phyloP scores from a whole-genome alignment of 2,888 invertebrate species.

The Dendrolimus pini region DNA sequence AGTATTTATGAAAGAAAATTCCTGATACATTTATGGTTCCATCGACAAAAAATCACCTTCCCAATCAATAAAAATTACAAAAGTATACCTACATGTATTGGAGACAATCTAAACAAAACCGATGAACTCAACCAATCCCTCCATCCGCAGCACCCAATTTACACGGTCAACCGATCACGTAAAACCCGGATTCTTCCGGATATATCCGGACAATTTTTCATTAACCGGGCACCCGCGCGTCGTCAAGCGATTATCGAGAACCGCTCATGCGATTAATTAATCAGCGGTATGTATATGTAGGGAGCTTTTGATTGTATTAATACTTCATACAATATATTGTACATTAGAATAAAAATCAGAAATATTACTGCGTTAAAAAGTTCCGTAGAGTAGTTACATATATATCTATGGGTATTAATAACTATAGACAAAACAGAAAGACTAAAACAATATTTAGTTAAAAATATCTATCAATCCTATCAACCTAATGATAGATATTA shows the following conservation, averaged over 20 bases:
- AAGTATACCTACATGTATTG: slow-evolving; percentile 2
- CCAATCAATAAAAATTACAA: background rate
- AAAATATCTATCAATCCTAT: too few species aligned
- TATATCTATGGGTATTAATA: too few species aligned
- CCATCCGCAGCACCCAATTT: slow-evolving; percentile 33
- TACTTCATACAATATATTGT: slow-evolving; percentile 28
- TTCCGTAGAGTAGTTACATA: too few species aligned
- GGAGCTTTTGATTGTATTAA: slow-evolving; percentile 52
- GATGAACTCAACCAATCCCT: slow-evolving; percentile 7
- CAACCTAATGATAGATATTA: too few species aligned
- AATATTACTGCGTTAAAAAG: too few species aligned
- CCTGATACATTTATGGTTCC: too few species aligned
- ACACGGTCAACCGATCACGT: slow-evolving; percentile 42
- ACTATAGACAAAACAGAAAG: too few species aligned
- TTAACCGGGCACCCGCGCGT: slow-evolving; percentile 40
- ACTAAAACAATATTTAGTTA: too few species aligned
- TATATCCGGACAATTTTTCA: slow-evolving; percentile 66
- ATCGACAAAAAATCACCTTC: background rate
- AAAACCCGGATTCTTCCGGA: slow-evolving; percentile 27
- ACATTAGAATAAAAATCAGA: too few species aligned
- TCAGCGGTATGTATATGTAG: slow-evolving; percentile 27
- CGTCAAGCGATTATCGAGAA: slow-evolving; percentile 49
- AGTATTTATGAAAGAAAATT: too few species aligned
- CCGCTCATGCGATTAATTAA: slow-evolving; percentile 64
- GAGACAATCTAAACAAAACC: slow-evolving; percentile 3